These are phyloP conservation scores for Plagiodera versicolora DNA, from an alignment of 2,888 invertebrate genomes.

Conservation along the genomic window DNA sequence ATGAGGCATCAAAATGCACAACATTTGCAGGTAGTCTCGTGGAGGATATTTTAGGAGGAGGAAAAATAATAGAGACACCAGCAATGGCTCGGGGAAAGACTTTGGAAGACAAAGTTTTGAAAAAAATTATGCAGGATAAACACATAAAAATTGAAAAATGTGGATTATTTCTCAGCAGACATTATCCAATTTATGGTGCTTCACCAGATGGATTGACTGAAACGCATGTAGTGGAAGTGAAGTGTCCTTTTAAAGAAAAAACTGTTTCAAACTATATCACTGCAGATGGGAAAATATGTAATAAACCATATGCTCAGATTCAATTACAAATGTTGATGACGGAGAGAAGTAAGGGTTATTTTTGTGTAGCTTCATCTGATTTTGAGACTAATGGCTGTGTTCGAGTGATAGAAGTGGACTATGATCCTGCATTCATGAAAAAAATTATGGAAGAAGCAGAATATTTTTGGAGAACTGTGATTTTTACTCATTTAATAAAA, in stretches of 20 bases:
- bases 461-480: neutral
- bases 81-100: neutral
- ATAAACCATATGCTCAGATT: constrained; percentile 3
- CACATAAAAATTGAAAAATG: neutral
- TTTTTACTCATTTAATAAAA: neutral
- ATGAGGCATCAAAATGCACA: neutral
- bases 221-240: neutral
- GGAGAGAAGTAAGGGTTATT: neutral
- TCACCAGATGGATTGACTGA: constrained; percentile 1
- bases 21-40: neutral
- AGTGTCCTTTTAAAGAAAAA: neutral
- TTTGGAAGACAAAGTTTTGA: neutral
- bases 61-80: neutral
- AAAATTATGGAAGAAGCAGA: neutral
- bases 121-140: neutral
- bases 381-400: neutral
- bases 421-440: neutral
- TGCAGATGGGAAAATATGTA: neutral
- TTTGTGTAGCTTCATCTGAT: constrained; percentile 1
- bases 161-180: neutral
- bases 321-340: neutral
- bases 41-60: neutral
- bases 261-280: too few relatives aligned
- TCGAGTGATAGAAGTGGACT: neutral
- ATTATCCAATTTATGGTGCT: constrained; percentile 1